Percentiles rank a stretch among this genome's conserved stretches.
Evolutionary conservation across 2,888 invertebrate genomes (phyloP).

Genomic region (Cephus rjabovi): DNA sequence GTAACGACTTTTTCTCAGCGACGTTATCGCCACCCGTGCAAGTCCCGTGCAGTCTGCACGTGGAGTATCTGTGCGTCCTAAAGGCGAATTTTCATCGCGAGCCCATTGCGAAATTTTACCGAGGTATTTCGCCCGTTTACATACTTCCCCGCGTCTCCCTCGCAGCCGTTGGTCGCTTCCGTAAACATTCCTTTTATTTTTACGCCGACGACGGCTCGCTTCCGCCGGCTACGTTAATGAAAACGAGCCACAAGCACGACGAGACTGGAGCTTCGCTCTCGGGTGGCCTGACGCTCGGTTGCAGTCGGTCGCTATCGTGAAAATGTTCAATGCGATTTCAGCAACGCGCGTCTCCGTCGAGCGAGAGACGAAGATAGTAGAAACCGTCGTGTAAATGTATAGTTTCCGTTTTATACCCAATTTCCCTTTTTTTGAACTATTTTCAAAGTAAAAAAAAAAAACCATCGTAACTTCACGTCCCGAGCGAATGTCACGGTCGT

Average conservation of each 20-base stretch:
- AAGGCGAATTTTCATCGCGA: background rate
- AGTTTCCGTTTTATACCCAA: background rate
- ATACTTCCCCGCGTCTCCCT: background rate
- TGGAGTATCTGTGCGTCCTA: background rate
- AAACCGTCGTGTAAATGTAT: background rate
- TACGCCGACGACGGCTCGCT: background rate
- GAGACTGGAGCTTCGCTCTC: background rate
- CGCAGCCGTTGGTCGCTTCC: background rate
- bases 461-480: background rate
- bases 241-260: background rate
- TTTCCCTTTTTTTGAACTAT: background rate
- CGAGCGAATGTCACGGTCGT: background rate
- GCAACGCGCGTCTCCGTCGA: background rate
- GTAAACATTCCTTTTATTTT: background rate
- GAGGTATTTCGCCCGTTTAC: background rate
- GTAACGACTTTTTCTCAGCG: background rate
- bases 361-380: background rate
- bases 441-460: background rate
- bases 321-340: background rate
- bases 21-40: background rate
- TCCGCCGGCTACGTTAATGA: background rate
- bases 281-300: background rate
- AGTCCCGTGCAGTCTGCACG: background rate
- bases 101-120: background rate
- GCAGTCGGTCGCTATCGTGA: background rate